phyloP scores from a whole-genome alignment of 2,113 vertebrate genomes.

The Brachyistius frenatus region DNA sequence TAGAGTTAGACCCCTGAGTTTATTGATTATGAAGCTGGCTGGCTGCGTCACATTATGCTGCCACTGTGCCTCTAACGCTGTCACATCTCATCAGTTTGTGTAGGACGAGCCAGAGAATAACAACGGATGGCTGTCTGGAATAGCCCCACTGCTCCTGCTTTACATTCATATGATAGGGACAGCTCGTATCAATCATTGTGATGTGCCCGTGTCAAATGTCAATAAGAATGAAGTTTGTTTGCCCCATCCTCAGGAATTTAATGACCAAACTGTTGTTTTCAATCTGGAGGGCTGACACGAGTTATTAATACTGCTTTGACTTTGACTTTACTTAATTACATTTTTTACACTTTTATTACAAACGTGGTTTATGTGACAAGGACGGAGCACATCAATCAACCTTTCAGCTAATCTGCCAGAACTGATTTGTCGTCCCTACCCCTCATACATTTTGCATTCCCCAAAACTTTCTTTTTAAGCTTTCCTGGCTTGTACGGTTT shows the following conservation, averaged over 20 bases:
- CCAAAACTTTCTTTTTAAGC: constrained; percentile 6
- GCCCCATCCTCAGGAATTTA: constrained; percentile 5
- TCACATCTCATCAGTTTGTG: constrained; percentile 63
- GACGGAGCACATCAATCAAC: constrained; percentile 63
- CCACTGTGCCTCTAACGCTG: constrained; percentile 33
- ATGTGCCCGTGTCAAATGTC: constrained; percentile 34
- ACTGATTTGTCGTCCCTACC: constrained; percentile 44
- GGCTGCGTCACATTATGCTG: constrained; percentile 35
- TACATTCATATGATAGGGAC: constrained; percentile 47
- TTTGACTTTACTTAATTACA: constrained; percentile 58
- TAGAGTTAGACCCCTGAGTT: constrained; percentile 30
- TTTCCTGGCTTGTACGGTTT: constrained; percentile 36
- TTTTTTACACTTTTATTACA: constrained; percentile 50
- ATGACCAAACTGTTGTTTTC: constrained; percentile 54
- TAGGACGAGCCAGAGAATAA: constrained; percentile 25
- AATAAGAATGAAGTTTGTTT: constrained; percentile 52
- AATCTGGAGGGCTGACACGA: constrained; percentile 61
- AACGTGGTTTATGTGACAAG: constrained; percentile 56
- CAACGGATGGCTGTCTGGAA: constrained; percentile 34
- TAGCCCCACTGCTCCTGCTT: constrained; percentile 50
- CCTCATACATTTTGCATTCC: constrained; percentile 28
- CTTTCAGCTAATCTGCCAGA: constrained; percentile 54
- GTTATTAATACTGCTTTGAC: constrained; percentile 62
- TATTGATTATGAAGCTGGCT: constrained; percentile 52
- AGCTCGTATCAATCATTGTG: constrained; percentile 64